These are phyloP conservation scores for Mixornis gularis DNA, from an alignment of 2,113 vertebrate genomes.

Conservation along the genomic window DNA sequence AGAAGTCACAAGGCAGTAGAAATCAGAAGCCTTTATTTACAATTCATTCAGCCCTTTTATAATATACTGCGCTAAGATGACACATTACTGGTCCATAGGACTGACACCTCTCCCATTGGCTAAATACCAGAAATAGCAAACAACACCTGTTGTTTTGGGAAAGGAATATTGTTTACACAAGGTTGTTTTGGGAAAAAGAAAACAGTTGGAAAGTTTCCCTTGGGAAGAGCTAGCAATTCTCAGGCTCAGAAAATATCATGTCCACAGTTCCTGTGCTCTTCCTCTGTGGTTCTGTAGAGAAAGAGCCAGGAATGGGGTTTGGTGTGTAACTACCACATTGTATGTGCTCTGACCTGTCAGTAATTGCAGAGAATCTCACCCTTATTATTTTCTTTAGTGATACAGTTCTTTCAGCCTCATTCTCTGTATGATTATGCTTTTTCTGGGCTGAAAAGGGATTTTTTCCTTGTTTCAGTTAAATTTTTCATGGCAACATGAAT, in stretches of 20 bases:
- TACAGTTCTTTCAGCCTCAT: not conserved
- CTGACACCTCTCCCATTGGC: no score
- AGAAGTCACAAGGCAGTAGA: not conserved
- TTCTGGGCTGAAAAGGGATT: not conserved
- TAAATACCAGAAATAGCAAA: no score
- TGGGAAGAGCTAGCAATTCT: no score
- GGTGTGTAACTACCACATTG: rapidly evolving
- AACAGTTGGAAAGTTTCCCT: no score
- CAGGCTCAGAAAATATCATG: no score
- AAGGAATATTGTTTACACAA: no score
- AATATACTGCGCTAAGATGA: no score
- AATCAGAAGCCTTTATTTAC: no score
- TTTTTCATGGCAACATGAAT: not conserved
- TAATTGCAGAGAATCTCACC: not conserved
- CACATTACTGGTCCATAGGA: no score
- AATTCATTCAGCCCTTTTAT: no score
- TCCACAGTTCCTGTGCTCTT: not conserved
- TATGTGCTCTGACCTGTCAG: not conserved
- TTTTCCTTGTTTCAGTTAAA: not conserved
- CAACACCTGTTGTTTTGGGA: no score
- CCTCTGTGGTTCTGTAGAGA: not conserved
- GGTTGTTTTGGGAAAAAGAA: no score
- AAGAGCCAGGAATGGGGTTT: not conserved
- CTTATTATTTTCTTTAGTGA: not conserved
- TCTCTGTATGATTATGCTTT: not conserved